A percentile compares a stretch with the other conserved stretches of the same genome.
phyloP scores from a whole-genome alignment of 2,797 vertebrate genomes.

The Lutra lutra region DNA sequence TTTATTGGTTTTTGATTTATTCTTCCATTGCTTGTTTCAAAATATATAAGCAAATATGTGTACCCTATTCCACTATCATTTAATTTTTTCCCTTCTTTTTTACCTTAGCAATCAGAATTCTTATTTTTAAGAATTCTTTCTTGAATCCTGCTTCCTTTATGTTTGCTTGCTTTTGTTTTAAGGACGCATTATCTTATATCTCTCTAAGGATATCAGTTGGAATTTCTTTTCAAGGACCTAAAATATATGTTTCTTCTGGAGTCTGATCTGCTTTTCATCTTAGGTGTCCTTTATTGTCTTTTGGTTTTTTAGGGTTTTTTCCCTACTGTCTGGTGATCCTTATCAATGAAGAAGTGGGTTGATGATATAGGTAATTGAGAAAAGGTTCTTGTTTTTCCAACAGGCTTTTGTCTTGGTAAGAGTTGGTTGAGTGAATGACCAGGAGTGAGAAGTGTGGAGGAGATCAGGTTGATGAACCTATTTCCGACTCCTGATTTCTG shows the following conservation, averaged over 20 bases:
- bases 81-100: conserved; percentile 27
- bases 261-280: conserved; percentile 11
- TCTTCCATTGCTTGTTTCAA: not conserved
- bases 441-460: not conserved
- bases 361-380: not conserved
- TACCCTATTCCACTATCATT: not conserved
- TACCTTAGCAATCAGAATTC: not conserved
- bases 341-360: not conserved
- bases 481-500: conserved; percentile 8
- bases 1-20: not conserved
- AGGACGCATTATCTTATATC: not conserved
- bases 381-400: not conserved
- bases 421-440: not conserved
- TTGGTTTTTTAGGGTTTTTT: not conserved
- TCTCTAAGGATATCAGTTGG: not conserved
- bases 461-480: not conserved
- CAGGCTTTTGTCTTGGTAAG: not conserved
- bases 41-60: not conserved
- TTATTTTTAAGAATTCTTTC: not conserved
- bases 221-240: not conserved
- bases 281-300: not conserved
- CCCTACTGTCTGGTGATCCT: not conserved
- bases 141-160: not conserved
- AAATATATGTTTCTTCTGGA: not conserved
- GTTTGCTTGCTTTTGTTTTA: conserved; percentile 38